phyloP scores from a whole-genome alignment of 1,140 invertebrate species.

The Drosophila melanica region DNA sequence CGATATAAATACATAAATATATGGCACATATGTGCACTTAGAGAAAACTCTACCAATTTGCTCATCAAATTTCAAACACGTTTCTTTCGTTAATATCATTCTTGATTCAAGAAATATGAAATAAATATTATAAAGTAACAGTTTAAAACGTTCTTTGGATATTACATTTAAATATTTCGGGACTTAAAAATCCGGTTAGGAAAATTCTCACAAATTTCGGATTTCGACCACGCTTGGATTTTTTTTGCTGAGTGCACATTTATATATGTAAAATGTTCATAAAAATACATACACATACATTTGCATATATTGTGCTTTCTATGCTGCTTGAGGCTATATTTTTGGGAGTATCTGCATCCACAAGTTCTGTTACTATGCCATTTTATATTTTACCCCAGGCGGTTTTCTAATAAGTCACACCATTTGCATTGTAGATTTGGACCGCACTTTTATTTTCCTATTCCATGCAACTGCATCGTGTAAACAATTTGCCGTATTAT shows the following conservation, averaged over 20 bases:
- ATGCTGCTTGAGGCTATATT: slow-evolving; percentile 9
- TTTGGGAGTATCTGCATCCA: slow-evolving; percentile 11
- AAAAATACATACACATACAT: neutral
- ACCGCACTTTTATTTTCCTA: slow-evolving; percentile 12
- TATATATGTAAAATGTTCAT: neutral
- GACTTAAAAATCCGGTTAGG: no score
- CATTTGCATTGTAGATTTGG: slow-evolving; percentile 72
- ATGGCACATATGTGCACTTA: slow-evolving; percentile 10
- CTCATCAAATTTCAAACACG: no score
- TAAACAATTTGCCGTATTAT: slow-evolving; percentile 63
- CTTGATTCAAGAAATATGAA: no score
- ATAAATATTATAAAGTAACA: no score
- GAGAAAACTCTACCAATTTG: no score
- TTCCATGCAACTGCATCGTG: slow-evolving; percentile 60
- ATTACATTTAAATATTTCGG: no score
- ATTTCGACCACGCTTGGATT: no score
- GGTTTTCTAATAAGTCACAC: slow-evolving; percentile 41
- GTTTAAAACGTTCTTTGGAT: no score
- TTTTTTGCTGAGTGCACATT: no score
- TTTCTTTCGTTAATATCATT: no score
- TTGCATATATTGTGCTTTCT: slow-evolving; percentile 1
- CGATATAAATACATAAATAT: slow-evolving; percentile 56
- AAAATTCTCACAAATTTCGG: no score
- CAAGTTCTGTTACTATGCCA: slow-evolving; percentile 7
- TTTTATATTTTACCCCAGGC: slow-evolving; percentile 20